These are phyloP conservation scores for Pelmatolapia mariae DNA, from an alignment of 2,113 vertebrate genomes.

Conservation along the genomic window DNA sequence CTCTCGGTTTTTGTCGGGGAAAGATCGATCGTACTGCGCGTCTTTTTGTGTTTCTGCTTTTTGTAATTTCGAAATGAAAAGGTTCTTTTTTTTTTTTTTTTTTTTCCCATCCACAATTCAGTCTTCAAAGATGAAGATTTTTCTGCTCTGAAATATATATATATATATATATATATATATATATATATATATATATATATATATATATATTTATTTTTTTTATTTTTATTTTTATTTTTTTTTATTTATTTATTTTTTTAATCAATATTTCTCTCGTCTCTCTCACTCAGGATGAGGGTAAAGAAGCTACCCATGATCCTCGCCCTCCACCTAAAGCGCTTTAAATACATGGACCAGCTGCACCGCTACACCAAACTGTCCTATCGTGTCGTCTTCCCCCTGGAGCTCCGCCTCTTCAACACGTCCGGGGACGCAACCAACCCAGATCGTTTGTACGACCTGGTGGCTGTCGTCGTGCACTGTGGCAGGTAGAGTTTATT, in stretches of 20 bases:
- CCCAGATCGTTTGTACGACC: slow-evolving; percentile 88
- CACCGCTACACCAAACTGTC: slow-evolving; percentile 93
- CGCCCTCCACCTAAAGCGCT: slow-evolving; percentile 88
- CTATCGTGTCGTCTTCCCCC: slow-evolving; percentile 89
- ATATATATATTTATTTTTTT: no score
- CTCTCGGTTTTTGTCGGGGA: background rate
- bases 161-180: no score
- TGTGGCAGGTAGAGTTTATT: slow-evolving; percentile 80
- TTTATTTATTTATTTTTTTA: background rate
- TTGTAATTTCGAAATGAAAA: background rate
- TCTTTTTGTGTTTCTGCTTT: background rate
- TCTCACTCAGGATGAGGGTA: slow-evolving; percentile 80
- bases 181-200: accelerated
- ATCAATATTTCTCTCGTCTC: background rate
- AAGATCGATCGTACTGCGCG: accelerated
- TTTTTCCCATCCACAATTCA: background rate
- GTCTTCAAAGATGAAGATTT: background rate
- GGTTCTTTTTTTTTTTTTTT: accelerated
- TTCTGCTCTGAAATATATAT: background rate
- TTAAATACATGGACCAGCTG: slow-evolving; percentile 95
- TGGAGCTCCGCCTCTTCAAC: slow-evolving; percentile 92
- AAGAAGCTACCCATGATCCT: slow-evolving; percentile 94
- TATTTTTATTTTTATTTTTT: no score
- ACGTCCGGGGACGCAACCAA: slow-evolving; percentile 92
- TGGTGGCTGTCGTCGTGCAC: slow-evolving; percentile 91